These are phyloP conservation scores for Dreissena polymorpha DNA, from an alignment of 1,140 invertebrate genomes.

Conservation along the genomic window DNA sequence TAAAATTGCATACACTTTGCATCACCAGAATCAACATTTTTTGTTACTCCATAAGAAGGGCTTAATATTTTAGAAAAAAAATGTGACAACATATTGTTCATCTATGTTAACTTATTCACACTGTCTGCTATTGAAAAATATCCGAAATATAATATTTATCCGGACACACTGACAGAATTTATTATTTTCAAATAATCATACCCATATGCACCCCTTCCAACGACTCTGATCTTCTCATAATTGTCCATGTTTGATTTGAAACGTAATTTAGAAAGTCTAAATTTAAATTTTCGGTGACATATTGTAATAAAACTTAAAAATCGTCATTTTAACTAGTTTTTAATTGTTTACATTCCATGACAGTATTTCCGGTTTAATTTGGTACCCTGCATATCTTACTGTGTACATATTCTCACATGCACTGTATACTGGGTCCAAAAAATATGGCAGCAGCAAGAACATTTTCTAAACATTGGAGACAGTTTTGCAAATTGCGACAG, in stretches of 20 bases:
- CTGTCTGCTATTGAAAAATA: neutral
- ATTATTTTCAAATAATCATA: constrained; percentile 64
- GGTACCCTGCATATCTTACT: no score
- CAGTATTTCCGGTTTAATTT: neutral
- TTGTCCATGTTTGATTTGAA: constrained; percentile 79
- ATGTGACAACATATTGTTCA: neutral
- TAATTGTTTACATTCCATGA: neutral
- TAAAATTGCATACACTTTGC: no score
- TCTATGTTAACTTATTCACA: neutral
- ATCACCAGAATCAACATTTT: no score
- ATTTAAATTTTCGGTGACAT: neutral
- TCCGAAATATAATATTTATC: neutral
- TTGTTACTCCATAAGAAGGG: neutral
- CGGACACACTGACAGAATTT: constrained; percentile 1
- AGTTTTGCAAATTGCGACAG: constrained; percentile 24
- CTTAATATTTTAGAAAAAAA: no score
- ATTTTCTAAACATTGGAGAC: constrained; percentile 33
- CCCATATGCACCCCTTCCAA: constrained; percentile 85
- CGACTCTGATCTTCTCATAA: constrained; percentile 82
- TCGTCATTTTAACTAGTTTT: neutral
- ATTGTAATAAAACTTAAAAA: neutral
- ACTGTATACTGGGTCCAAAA: constrained; percentile 6
- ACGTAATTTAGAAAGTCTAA: neutral
- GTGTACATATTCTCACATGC: no score
- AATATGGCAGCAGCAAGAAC: constrained; percentile 35